Base-by-base conservation (phyloP, 2,888 invertebrate species). In the Choreutis nemorana region DNA sequence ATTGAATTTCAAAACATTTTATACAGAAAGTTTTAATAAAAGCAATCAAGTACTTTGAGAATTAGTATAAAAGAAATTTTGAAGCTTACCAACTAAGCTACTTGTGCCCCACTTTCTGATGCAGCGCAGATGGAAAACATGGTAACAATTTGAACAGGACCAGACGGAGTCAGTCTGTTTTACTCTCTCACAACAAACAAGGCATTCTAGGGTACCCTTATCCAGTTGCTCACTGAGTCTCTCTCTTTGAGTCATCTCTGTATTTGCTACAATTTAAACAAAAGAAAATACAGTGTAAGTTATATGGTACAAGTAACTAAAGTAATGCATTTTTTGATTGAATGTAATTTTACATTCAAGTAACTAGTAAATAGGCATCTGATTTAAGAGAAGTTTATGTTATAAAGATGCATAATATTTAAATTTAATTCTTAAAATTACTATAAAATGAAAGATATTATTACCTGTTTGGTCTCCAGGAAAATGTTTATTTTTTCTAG, bases 171-270 rank as follows among this genome's bases (percentile, higher is more conserved):
- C 90, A 15, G 82, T 83, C 39, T 89, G 87, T 37, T 88, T 86
- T 20, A 98, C 88, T 28, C 84, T 81, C 44, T 95, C 96, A 53
- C 93, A 97, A 59, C 98, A 98, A 9, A 98, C 94, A 47, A 97
- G 83, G 60, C 98, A 98, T 63, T 98, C 98, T 34, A 96, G 81
- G 0, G 84, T 84, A 1, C 91, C 90, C 34, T 84, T 85, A 39
- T 87, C 87, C 28, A 98, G 78, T 63, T 94, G 92, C 26, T 94
- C 89, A 8, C 87, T 89, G 11, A 97, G 80, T 29, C 90, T 84
- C 54, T 94, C 94, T 27, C 91, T 81, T 62, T 93, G 92, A n/a
- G 87, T 89, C 44, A 87, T 82, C 37, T 83, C 82, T 40, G 80
- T 80, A 47, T 57, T 55, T 4, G 45, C 63, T 65, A 42, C 2